phyloP scores from a whole-genome alignment of 1,140 invertebrate genomes.

The Stegodyphus mimosarum region DNA sequence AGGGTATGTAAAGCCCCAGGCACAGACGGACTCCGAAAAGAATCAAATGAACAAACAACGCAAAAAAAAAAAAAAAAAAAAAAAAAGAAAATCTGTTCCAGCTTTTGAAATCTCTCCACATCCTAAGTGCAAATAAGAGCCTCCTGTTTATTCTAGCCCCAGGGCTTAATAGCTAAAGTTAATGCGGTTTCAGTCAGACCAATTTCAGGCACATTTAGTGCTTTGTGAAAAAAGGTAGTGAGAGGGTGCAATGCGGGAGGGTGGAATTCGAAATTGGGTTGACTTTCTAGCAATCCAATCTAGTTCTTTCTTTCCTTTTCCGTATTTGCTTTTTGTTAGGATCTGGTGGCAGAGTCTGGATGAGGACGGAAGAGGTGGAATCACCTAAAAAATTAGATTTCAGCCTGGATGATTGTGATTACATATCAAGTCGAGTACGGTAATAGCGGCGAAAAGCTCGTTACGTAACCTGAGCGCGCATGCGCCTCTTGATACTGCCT shows the following conservation, averaged over 20 bases:
- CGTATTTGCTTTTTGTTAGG: slow-evolving; percentile 29
- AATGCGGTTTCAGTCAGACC: slow-evolving; percentile 54
- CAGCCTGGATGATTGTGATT: slow-evolving; percentile 22
- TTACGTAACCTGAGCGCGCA: too few species aligned
- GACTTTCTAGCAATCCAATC: slow-evolving; percentile 54
- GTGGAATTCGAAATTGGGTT: slow-evolving; percentile 54
- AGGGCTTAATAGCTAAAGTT: slow-evolving; percentile 56
- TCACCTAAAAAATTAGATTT: slow-evolving; percentile 55
- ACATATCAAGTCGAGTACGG: neutral
- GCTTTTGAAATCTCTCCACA: slow-evolving; percentile 41
- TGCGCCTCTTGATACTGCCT: too few species aligned
- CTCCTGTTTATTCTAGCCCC: slow-evolving; percentile 35
- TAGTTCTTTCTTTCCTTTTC: slow-evolving; percentile 14
- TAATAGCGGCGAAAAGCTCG: too few species aligned
- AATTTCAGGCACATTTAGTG: slow-evolving; percentile 52
- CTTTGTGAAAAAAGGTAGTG: neutral
- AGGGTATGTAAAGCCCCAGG: slow-evolving; percentile 4
- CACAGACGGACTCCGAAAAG: slow-evolving; percentile 17
- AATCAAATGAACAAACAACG: slow-evolving; percentile 10
- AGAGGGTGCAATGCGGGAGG: neutral
- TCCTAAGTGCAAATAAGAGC: slow-evolving; percentile 43
- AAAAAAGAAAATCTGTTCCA: neutral
- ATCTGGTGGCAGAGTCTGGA: too few species aligned
- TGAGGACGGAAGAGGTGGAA: neutral
- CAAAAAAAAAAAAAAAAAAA: slow-evolving; percentile 3